Evolutionary conservation across 1,140 invertebrate species (phyloP), one percentile per base, ranked within the genome.

Genomic region (Drosophila guanche): DNA sequence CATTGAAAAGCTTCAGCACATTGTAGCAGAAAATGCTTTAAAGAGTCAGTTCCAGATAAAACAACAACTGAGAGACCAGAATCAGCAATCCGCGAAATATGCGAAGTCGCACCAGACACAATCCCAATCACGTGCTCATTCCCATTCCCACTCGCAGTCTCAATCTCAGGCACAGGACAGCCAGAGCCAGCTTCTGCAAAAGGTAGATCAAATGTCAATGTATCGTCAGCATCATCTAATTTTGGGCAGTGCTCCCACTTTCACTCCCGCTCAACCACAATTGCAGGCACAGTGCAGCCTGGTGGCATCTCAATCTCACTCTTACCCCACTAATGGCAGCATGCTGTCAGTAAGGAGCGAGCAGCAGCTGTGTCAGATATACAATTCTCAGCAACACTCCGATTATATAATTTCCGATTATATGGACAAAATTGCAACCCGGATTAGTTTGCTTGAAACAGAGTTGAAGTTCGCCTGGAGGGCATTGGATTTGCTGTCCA

Each of bases 401-500:
- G 95, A 95, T 79, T 95, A 95, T 76, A 94, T 95, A 70, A 95
- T 97, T 76, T 95, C 95, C 53, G 95, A 97, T 84, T 97, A 96
- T 91, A 97, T 98, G 96, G 96, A 97, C 81, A 94, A 96, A 57
- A 93, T 98, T 47, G 96, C 95, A 2, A 96, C 96, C 23, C 93
- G 97, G 27, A 93, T 98, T 47, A 96, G 95, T 78, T 95, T 97
- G 46, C 93, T 98, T 10, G 97, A 98, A 91, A 96, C 96, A 0
- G 97, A 98, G 91, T 92, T 98, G 16, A 96, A 97, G 72, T 97
- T 97, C 86, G 97, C 97, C 1, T 98, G 97, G 97, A 93, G 97
- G 66, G 96, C 97, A 2, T 92, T 98, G 54, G 97, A 98, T 90
- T 93, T 98, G 40, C 93, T 98, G 5, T 97, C 96, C 16, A 96